Evolutionary conservation across 2,797 vertebrate genomes (phyloP).

Genomic region (Aselliscus stoliczkanus): DNA sequence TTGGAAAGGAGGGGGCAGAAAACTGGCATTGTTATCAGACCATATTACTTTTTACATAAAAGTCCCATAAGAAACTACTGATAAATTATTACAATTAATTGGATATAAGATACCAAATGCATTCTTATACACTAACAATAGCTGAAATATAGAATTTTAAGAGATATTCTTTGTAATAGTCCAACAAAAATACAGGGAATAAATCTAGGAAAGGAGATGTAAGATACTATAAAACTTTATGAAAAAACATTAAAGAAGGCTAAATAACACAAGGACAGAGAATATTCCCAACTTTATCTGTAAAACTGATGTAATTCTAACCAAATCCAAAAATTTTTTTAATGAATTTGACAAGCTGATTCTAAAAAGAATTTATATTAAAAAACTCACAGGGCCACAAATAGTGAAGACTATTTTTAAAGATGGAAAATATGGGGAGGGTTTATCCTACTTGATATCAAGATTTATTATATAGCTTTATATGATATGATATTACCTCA

Average conservation of each 20-base stretch:
- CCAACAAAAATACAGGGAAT: background rate
- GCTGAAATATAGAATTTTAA: background rate
- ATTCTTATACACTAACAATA: background rate
- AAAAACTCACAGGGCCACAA: background rate
- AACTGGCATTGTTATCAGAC: background rate
- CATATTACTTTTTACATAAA: background rate
- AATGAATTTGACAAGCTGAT: background rate
- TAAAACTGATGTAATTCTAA: background rate
- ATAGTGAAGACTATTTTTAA: background rate
- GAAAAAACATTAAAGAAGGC: background rate
- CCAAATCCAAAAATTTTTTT: background rate
- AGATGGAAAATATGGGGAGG: background rate
- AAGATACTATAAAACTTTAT: background rate
- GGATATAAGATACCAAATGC: background rate
- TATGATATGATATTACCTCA: background rate
- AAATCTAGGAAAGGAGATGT: background rate
- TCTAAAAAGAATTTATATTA: background rate
- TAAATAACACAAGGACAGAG: background rate
- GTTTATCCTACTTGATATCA: background rate
- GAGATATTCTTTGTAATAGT: background rate
- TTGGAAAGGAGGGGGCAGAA: background rate
- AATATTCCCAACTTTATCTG: background rate
- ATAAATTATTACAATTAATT: background rate
- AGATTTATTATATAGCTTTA: background rate
- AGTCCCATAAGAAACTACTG: background rate